Conservation (phyloP, 2,888 invertebrate species). For the Coelogynopora nodosa region DNA sequence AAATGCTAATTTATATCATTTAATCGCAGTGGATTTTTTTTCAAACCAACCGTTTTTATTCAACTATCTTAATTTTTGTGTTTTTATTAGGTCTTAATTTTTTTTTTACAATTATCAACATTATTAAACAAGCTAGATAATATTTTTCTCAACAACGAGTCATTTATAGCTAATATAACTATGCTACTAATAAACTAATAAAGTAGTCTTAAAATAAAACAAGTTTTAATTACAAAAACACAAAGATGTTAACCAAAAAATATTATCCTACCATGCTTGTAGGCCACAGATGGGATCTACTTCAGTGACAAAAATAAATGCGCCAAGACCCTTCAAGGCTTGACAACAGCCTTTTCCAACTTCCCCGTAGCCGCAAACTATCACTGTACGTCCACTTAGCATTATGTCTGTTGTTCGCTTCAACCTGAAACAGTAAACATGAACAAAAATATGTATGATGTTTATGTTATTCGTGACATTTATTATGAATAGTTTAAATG, state of each 20-base stretch:
- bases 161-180: too few relatives aligned
- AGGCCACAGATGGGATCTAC: constrained; percentile 95
- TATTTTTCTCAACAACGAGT: too few relatives aligned
- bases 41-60: too few relatives aligned
- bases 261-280: constrained; percentile 73
- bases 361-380: constrained; percentile 92
- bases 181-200: too few relatives aligned
- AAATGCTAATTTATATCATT: too few relatives aligned
- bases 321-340: constrained; percentile 86
- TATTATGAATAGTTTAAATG: too few relatives aligned
- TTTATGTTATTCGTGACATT: too few relatives aligned
- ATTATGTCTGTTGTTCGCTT: constrained; percentile 89
- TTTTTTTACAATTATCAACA: background rate
- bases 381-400: constrained; percentile 94
- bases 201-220: background rate
- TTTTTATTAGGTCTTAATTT: too few relatives aligned
- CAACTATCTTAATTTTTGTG: too few relatives aligned
- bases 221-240: background rate
- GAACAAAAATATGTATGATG: too few relatives aligned
- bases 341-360: constrained; percentile 95
- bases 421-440: constrained; percentile 67
- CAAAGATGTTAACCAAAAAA: background rate
- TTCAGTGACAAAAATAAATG: constrained; percentile 86
- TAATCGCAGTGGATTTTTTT: too few relatives aligned
- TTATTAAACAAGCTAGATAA: too few relatives aligned